A percentile compares a stretch with the other conserved stretches of the same genome.
phyloP scores from a whole-genome alignment of 2,113 vertebrate species.

The Origma solitaria region DNA sequence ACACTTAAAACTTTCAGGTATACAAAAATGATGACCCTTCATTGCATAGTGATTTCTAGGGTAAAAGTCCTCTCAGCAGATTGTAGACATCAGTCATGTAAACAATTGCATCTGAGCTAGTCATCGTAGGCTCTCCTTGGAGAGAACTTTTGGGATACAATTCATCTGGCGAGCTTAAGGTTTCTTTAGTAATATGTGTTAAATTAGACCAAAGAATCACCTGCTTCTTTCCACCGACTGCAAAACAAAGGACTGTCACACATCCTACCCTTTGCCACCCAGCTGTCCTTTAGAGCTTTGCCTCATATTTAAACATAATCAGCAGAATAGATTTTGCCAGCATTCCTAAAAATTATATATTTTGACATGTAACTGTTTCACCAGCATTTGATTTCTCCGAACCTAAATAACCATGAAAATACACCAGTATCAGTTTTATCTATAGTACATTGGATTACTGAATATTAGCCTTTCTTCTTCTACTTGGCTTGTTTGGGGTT shows the following conservation, averaged over 20 bases:
- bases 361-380: neutral
- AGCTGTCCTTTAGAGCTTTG: neutral
- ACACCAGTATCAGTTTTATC: neutral
- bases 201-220: neutral
- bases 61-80: neutral
- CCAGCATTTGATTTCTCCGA: neutral
- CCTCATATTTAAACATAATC: neutral
- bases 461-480: neutral
- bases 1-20: neutral
- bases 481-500: neutral
- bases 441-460: neutral
- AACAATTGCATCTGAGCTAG: neutral
- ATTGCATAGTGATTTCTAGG: neutral
- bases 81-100: neutral
- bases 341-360: neutral
- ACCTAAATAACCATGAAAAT: neutral
- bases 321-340: neutral
- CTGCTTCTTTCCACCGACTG: neutral
- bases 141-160: neutral
- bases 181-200: neutral
- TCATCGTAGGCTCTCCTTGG: neutral
- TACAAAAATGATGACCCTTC: rapidly evolving
- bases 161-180: neutral
- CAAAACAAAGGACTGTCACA: neutral
- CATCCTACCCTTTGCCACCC: neutral